Conservation (phyloP, 2,888 invertebrate genomes). For the Pollenia amentaria region DNA sequence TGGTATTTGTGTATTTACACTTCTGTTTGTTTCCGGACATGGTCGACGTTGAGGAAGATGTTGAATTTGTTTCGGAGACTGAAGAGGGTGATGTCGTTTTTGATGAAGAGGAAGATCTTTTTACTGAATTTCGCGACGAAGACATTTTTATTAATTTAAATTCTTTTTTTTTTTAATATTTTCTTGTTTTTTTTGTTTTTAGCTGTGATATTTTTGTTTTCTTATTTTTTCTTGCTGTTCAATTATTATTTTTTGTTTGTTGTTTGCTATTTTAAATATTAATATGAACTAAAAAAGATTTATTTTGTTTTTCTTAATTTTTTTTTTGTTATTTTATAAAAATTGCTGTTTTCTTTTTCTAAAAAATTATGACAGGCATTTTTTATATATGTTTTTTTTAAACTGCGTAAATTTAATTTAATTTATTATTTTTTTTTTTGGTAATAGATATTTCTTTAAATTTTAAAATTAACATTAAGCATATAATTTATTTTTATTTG, state of each 20-base stretch:
- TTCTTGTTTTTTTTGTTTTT: not conserved
- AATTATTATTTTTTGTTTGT: not conserved
- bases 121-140: constrained; percentile 78
- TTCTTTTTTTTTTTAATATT: constrained; percentile 49
- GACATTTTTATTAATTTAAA: constrained; percentile 76
- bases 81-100: constrained; percentile 75
- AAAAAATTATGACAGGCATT: too few species aligned
- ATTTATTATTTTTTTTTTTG: too few species aligned
- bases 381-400: too few species aligned
- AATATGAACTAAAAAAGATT: not conserved
- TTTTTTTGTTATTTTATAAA: not conserved
- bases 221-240: not conserved
- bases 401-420: too few species aligned
- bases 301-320: not conserved
- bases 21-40: constrained; percentile 80
- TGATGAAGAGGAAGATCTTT: constrained; percentile 78
- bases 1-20: constrained; percentile 82
- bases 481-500: too few species aligned
- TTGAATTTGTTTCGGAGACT: constrained; percentile 68
- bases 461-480: too few species aligned
- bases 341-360: not conserved
- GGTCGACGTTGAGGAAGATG: constrained; percentile 71
- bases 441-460: too few species aligned
- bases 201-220: constrained; percentile 4
- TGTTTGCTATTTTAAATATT: not conserved